phyloP scores from a whole-genome alignment of 2,113 vertebrate genomes.

The Varanus salvator region DNA sequence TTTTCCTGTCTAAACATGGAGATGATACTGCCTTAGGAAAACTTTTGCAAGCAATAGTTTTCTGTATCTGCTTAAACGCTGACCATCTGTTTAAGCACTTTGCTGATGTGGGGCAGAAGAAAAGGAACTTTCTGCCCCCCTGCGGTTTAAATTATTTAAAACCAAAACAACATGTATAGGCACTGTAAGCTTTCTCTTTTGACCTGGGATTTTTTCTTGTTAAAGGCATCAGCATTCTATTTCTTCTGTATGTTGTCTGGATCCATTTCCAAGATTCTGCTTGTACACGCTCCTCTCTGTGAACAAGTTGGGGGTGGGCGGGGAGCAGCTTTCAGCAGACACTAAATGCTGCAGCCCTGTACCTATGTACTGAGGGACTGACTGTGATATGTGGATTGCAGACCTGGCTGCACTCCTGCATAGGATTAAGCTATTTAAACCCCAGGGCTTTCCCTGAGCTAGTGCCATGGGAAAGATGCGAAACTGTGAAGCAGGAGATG shows the following conservation, averaged over 20 bases:
- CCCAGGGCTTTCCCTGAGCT: neutral
- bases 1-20: too few species aligned
- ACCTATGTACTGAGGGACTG: neutral
- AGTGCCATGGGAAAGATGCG: neutral
- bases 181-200: neutral
- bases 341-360: neutral
- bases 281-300: neutral
- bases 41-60: neutral
- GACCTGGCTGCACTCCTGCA: neutral
- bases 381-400: neutral
- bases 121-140: neutral
- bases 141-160: constrained; percentile 12
- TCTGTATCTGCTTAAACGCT: neutral
- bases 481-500: neutral
- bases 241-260: neutral
- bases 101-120: constrained; percentile 24
- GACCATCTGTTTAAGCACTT: neutral
- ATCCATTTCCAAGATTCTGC: neutral
- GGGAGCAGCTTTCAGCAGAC: too few species aligned
- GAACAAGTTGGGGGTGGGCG: neutral
- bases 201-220: neutral
- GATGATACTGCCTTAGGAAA: too few species aligned
- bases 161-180: neutral
- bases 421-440: neutral
- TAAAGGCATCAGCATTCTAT: neutral